Evolutionary conservation across 2,113 vertebrate species (phyloP), one percentile per base, ranked within the genome.

Genomic region (Hassar affinis): DNA sequence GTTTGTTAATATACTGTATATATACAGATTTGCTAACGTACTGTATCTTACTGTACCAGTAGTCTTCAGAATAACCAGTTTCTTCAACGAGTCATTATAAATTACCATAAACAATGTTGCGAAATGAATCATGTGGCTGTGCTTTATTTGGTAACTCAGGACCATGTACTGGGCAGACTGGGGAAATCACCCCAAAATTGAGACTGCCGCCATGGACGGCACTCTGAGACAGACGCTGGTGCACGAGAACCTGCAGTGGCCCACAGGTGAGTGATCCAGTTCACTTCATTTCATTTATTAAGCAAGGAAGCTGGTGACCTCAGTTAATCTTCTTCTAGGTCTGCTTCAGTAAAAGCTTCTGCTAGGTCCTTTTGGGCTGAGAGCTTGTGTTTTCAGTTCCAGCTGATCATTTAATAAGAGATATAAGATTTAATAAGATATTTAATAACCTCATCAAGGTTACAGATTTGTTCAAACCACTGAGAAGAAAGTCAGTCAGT

Each of bases 141-240:
- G 49, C 42, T 81, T 81, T 76, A 61, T 62, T 69, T 80, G 45
- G 10, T 61, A 54, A 68, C 45, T 42, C 84, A 99, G 98, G 14
- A 98, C 96, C 0, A 99, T 99, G 98, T 99, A 99, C 90, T 99
- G 98, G 98, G 97, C 97, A 72, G 98, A 99, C 89, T 99, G 98
- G 98, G 98, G 98, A 1, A 99, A 99, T 86, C 97, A 99, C 79
- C 97, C 97, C 59, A 99, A 99, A 91, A 99, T 99, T 0, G 98
- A 99, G 91, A 98, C 96, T 0, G 98, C 98, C 0, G 96, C 98
- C 7, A 99, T 99, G 98, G 98, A 99, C 0, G 98, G 98, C 5
- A 99, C 98, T 0, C 92, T 98, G 72, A 95, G 98, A 38, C 96
- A 99, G 90, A 99, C 95, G 0, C 92, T 99, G 64, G 96, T 99